Conservation (phyloP, 2,113 vertebrate species). For the Sakesphorus luctuosus region DNA sequence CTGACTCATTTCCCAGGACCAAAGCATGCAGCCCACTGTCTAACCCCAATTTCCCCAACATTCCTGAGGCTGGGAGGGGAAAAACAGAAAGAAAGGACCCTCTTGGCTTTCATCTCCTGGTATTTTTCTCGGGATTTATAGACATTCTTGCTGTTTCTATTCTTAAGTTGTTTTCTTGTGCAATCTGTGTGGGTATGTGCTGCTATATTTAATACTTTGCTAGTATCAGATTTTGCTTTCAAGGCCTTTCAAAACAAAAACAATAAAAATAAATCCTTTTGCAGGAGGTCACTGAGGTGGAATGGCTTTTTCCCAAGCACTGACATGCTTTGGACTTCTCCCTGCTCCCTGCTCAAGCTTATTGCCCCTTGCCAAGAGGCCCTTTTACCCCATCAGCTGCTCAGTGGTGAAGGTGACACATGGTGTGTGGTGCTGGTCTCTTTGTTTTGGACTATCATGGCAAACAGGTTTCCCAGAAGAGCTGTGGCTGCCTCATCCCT, state of each 20-base stretch:
- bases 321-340: constrained; percentile 1
- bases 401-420: fast-evolving
- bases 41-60: fast-evolving
- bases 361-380: neutral
- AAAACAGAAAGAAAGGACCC: neutral
- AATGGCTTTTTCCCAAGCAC: neutral
- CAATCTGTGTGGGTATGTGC: neutral
- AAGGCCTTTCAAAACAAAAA: constrained; percentile 36
- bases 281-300: constrained; percentile 9
- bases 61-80: neutral
- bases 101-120: neutral
- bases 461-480: neutral
- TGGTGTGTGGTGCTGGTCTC: neutral
- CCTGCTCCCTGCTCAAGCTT: neutral
- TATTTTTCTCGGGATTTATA: neutral
- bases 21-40: neutral
- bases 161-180: constrained; percentile 19
- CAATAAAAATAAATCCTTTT: constrained; percentile 1
- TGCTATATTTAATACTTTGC: constrained; percentile 32
- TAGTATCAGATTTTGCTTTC: constrained; percentile 45
- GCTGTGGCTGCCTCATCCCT: neutral
- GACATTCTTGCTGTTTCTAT: constrained; percentile 1
- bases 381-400: neutral
- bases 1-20: neutral
- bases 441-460: neutral